Conservation (phyloP, 2,888 invertebrate species). For the Ennomos quercinarius region DNA sequence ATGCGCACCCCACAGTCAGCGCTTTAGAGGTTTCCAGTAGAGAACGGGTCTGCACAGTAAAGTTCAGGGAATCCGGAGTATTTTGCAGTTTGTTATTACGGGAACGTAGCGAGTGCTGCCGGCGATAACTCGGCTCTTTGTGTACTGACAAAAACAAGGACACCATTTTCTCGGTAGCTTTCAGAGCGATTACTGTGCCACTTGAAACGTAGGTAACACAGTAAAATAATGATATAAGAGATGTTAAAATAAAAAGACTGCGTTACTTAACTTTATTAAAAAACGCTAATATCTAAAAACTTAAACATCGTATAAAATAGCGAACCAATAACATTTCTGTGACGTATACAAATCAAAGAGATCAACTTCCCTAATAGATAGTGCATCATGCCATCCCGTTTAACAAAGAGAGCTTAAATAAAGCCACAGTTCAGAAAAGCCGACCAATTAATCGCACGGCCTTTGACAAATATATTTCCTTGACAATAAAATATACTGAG, state of each 20-base stretch:
- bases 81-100: slow-evolving; percentile 81
- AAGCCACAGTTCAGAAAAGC: slow-evolving; percentile 63
- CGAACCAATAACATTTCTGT: slow-evolving; percentile 2
- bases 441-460: slow-evolving; percentile 73
- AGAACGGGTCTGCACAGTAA: slow-evolving; percentile 69
- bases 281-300: no score
- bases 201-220: not conserved
- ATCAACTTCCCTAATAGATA: slow-evolving; percentile 29
- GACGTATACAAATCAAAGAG: slow-evolving; percentile 19
- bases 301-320: slow-evolving; percentile 2
- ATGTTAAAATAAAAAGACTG: no score
- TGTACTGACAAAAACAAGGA: slow-evolving; percentile 64
- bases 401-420: slow-evolving; percentile 52
- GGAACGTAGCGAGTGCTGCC: slow-evolving; percentile 61
- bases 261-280: no score
- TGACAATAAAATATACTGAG: slow-evolving; percentile 80
- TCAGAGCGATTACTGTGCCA: slow-evolving; percentile 3
- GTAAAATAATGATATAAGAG: no score
- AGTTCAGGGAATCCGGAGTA: slow-evolving; percentile 79
- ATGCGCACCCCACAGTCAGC: slow-evolving; percentile 78
- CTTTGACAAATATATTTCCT: slow-evolving; percentile 81
- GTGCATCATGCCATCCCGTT: slow-evolving; percentile 28
- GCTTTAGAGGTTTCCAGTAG: slow-evolving; percentile 77
- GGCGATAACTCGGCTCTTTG: slow-evolving; percentile 72
- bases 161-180: slow-evolving; percentile 25